phyloP scores from a whole-genome alignment of 2,888 invertebrate genomes.

The Megaustenia siamemsis region DNA sequence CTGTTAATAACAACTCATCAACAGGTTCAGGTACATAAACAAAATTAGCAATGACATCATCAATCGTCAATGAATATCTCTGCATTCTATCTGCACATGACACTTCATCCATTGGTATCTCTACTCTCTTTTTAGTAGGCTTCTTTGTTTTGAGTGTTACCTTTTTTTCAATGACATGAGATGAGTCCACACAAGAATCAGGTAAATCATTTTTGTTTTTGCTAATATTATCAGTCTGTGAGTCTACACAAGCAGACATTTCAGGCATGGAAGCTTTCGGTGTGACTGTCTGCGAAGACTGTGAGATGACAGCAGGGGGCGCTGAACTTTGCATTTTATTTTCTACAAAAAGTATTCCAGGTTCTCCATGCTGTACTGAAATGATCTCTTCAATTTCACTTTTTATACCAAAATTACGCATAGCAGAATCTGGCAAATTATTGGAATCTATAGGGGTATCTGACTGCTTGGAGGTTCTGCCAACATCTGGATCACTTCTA shows the following conservation, averaged over 20 bases:
- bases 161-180: neutral
- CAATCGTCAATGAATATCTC: conserved; percentile 52
- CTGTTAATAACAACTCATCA: conserved; percentile 46
- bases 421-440: neutral
- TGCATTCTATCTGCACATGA: conserved; percentile 44
- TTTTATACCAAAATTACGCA: neutral
- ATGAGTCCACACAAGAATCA: neutral
- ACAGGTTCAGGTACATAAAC: conserved; percentile 46
- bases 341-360: neutral
- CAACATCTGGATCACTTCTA: neutral
- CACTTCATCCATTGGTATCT: conserved; percentile 51
- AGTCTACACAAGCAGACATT: neutral
- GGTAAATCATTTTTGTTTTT: neutral
- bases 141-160: conserved; percentile 41
- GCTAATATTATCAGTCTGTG: neutral
- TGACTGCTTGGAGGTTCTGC: neutral
- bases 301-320: neutral
- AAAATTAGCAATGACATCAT: conserved; percentile 57
- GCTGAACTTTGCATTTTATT: neutral
- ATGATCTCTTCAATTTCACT: neutral
- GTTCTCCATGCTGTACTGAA: neutral
- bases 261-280: neutral
- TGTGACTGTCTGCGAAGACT: conserved; percentile 5
- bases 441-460: neutral
- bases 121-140: conserved; percentile 50